phyloP scores from a whole-genome alignment of 2,797 vertebrate genomes.

The Molothrus ater region DNA sequence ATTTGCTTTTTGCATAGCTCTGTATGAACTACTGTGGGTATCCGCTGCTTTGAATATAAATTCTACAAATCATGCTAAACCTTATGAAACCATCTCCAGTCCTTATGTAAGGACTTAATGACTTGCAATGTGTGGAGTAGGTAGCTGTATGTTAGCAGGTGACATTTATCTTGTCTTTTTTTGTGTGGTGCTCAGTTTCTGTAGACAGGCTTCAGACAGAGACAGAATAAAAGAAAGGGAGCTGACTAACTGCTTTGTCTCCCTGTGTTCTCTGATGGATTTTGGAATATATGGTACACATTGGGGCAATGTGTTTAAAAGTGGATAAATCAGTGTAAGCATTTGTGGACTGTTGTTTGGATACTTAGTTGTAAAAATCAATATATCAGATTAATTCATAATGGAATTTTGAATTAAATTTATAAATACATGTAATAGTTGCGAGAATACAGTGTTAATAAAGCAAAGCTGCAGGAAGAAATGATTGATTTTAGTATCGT shows the following conservation, averaged over 20 bases:
- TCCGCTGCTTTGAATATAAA: neutral
- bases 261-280: neutral
- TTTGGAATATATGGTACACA: neutral
- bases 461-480: neutral
- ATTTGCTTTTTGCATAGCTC: neutral
- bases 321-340: neutral
- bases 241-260: neutral
- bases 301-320: neutral
- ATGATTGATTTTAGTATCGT: neutral
- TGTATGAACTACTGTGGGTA: neutral
- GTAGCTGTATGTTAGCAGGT: neutral
- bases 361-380: neutral
- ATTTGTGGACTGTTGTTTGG: neutral
- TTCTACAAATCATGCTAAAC: neutral
- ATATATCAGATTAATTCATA: neutral
- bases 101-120: constrained; percentile 13
- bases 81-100: neutral
- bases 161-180: constrained; percentile 6
- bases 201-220: neutral
- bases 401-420: neutral
- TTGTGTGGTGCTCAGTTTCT: neutral
- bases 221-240: neutral
- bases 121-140: neutral
- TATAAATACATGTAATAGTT: neutral
- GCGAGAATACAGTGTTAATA: neutral